Evolutionary conservation across 1,140 invertebrate genomes (phyloP).

Genomic region (Hyles euphorbiae): DNA sequence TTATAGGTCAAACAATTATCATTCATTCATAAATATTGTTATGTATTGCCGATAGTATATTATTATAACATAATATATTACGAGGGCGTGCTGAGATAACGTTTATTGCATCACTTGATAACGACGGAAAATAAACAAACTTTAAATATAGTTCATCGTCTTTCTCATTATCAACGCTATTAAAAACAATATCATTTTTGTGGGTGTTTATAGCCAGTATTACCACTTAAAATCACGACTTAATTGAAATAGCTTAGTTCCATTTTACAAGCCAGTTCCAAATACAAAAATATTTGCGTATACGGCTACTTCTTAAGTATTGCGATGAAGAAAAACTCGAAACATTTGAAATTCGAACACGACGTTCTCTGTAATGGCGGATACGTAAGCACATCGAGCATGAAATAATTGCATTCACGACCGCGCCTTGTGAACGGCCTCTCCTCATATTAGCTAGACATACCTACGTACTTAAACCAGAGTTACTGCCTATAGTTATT

Average conservation of each 20-base stretch:
- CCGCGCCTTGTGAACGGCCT: conserved; percentile 60
- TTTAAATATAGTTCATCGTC: not conserved
- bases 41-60: too few species aligned
- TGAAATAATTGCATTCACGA: conserved; percentile 69
- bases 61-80: too few species aligned
- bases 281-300: not conserved
- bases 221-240: too few species aligned
- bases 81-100: conserved; percentile 25
- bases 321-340: conserved; percentile 9
- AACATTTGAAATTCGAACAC: conserved; percentile 30
- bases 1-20: conserved; percentile 43
- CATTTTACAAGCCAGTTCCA: too few species aligned
- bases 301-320: not conserved
- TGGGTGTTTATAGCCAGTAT: too few species aligned
- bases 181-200: too few species aligned
- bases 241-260: too few species aligned
- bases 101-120: conserved; percentile 32
- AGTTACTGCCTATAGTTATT: conserved; percentile 53
- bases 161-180: too few species aligned
- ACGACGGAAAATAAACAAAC: conserved; percentile 10
- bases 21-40: conserved; percentile 39
- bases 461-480: conserved; percentile 44
- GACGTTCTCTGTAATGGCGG: conserved; percentile 49
- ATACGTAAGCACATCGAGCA: conserved; percentile 50
- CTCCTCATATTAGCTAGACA: conserved; percentile 37